A percentile compares a stretch with the other conserved stretches of the same genome.
These are phyloP conservation scores for Sesia apiformis DNA, from an alignment of 2,888 invertebrate species.

Conservation along the genomic window DNA sequence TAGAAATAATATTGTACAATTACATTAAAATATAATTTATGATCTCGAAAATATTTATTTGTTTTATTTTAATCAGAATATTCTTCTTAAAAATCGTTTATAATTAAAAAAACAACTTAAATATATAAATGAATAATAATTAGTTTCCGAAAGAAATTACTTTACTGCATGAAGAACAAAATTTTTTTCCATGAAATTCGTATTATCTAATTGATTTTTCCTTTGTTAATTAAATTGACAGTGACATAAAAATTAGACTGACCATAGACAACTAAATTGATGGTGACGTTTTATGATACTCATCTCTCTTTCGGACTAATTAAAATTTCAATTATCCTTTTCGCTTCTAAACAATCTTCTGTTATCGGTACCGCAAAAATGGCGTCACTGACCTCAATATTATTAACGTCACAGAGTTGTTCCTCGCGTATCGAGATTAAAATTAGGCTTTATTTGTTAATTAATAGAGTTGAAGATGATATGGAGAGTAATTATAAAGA, in stretches of 20 bases:
- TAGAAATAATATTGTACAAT: too few species aligned
- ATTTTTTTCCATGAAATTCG: too few species aligned
- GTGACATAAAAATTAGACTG: constrained; percentile 22
- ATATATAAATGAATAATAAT: too few species aligned
- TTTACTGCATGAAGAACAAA: too few species aligned
- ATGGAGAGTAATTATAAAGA: constrained; percentile 1
- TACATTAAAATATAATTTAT: too few species aligned
- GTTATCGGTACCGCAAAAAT: constrained; percentile 43
- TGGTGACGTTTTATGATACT: constrained; percentile 15
- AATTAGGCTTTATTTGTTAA: not conserved
- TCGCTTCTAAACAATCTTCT: constrained; percentile 41
- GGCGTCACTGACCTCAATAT: constrained; percentile 70
- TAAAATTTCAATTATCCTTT: constrained; percentile 18
- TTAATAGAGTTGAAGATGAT: not conserved
- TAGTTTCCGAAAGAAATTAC: too few species aligned
- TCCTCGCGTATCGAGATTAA: not conserved
- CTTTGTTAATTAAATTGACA: not conserved
- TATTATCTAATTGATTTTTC: not conserved
- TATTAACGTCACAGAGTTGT: not conserved
- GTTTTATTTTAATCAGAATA: too few species aligned
- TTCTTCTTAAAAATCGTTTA: too few species aligned
- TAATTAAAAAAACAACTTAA: too few species aligned
- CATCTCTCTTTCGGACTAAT: constrained; percentile 19
- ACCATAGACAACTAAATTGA: constrained; percentile 35
- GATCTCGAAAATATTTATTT: too few species aligned